These are phyloP conservation scores for Cheilosia scutellata DNA, from an alignment of 2,888 invertebrate genomes.

Conservation along the genomic window DNA sequence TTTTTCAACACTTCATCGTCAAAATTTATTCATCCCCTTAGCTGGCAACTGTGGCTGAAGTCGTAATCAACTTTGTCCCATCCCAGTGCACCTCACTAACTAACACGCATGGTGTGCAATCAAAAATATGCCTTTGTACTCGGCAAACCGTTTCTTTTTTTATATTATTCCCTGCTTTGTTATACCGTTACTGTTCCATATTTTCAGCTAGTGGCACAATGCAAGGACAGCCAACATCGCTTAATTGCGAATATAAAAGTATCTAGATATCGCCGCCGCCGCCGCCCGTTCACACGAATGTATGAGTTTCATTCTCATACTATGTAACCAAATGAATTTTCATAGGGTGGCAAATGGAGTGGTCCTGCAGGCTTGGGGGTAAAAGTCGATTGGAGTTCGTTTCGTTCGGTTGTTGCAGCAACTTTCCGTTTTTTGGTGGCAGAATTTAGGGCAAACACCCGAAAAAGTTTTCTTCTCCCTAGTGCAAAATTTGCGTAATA, in stretches of 20 bases:
- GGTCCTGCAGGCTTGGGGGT: constrained; percentile 4
- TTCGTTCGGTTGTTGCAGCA: constrained; percentile 45
- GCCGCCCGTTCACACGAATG: constrained; percentile 23
- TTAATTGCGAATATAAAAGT: constrained; percentile 72
- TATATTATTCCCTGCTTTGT: constrained; percentile 24
- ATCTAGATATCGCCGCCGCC: constrained; percentile 33
- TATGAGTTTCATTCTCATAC: constrained; percentile 31
- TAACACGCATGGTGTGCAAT: constrained; percentile 73
- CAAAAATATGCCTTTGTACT: constrained; percentile 69
- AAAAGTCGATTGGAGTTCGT: constrained; percentile 58
- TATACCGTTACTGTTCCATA: constrained; percentile 62
- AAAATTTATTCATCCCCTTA: constrained; percentile 28
- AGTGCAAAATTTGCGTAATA: constrained; percentile 68
- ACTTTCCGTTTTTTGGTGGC: constrained; percentile 60
- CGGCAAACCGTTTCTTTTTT: constrained; percentile 34
- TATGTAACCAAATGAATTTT: constrained; percentile 52
- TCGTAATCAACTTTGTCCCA: constrained; percentile 63
- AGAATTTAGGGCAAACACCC: constrained; percentile 69
- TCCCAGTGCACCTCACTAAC: constrained; percentile 50
- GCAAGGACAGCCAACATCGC: constrained; percentile 72
- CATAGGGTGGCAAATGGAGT: constrained; percentile 16
- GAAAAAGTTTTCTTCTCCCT: constrained; percentile 43
- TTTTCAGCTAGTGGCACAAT: constrained; percentile 52
- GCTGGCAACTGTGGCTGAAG: constrained; percentile 30
- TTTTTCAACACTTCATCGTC: constrained; percentile 63